Base-by-base conservation (phyloP, 53 echinoderm and acorn worm species). In the Temnopleurus reevesii region DNA sequence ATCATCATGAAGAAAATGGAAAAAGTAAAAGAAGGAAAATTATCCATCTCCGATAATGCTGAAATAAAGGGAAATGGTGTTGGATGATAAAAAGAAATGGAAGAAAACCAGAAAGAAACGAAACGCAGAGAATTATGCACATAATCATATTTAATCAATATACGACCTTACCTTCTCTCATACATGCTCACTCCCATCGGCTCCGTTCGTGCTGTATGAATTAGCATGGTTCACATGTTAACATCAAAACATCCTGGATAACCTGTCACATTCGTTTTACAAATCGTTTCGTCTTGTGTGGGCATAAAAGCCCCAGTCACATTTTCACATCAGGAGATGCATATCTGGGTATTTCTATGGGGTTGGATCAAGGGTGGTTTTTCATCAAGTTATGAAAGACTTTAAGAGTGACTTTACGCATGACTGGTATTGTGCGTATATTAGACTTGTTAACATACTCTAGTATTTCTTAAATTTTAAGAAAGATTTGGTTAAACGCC, bases 171-270 rank as follows among this genome's bases (percentile, higher is more conserved):
- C 3, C 0, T 8, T 63, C 5, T 60, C 28, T 29, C 8, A n/a
- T 31, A 2, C 9, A 26, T 58, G 25, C 12, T 58, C 25, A 26
- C 4, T 19, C 41, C 21, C 8, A 71, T 19, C 71, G 41, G 41
- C 36, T n/a, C n/a, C n/a, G 71, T 21, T 41, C 15, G 3, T 71
- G 71, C 71, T 17, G 71, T 71, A 71, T 2, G 71, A 41, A 36
- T 71, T 71, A 71, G 71, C n/a, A 71, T 23, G 71, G 71, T 71
- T 41, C 71, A 71, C 21, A 41, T 71, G 71, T 9, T 17, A 71
- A 71, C n/a, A 71, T 71, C 41, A 38, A 38, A 71, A 71, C 71
- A 71, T 41, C 36, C 41, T 71, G 1, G 41, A 25, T 41, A 71
- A 43, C 71, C 23, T 71, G 71, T 71, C 71, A 71, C 71, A 71